Percentiles rank a stretch among this genome's conserved stretches.
Conservation (phyloP, 2,797 vertebrate species). For the Siniperca undulata region DNA sequence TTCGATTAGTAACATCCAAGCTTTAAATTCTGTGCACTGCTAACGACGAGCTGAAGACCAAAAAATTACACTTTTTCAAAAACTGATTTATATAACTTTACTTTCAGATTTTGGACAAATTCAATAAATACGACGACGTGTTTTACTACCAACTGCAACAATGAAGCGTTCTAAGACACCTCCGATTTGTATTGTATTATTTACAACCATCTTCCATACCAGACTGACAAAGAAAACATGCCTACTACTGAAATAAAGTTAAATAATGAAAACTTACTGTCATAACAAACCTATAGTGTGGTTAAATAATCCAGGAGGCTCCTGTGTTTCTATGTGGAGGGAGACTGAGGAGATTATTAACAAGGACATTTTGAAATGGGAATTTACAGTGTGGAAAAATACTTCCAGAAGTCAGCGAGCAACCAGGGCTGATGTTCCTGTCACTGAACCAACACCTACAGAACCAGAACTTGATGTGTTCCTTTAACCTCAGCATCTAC, state of each 20-base stretch:
- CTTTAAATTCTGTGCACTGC: not conserved
- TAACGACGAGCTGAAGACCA: no score
- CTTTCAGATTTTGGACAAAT: not conserved
- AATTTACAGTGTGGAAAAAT: no score
- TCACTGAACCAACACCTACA: not conserved
- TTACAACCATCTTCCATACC: not conserved
- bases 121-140: not conserved
- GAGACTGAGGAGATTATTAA: no score
- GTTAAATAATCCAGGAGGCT: not conserved
- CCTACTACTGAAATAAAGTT: no score
- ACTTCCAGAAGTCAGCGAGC: no score
- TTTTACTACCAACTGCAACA: no score
- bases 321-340: not conserved
- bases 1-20: not conserved
- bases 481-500: not conserved
- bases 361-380: no score
- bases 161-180: not conserved
- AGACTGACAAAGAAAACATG: not conserved
- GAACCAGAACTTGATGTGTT: not conserved
- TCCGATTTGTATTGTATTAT: not conserved
- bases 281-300: no score
- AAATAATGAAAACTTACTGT: no score
- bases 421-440: no score
- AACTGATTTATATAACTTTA: no score
- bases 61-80: no score